Percentiles rank a stretch among this genome's conserved stretches.
Evolutionary conservation across 1,140 invertebrate genomes (phyloP).

Genomic region (Diachasma alloeum): DNA sequence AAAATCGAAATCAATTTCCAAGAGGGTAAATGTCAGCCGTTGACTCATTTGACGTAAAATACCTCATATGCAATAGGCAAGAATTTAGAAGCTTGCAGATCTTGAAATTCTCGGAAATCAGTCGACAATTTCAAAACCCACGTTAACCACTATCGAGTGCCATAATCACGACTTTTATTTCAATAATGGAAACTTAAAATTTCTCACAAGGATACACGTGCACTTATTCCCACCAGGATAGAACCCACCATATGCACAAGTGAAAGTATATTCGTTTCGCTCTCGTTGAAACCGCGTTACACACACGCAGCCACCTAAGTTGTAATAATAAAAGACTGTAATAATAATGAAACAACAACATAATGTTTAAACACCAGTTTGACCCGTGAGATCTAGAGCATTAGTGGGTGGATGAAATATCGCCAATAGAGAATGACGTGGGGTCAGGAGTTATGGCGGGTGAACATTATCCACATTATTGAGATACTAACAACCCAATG

Average conservation of each 20-base stretch:
- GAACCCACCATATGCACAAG: constrained; percentile 1
- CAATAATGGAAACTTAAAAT: background rate
- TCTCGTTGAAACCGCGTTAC: constrained; percentile 1
- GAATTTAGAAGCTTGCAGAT: background rate
- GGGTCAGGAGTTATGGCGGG: background rate
- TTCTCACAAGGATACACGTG: constrained; percentile 12
- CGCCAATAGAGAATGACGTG: background rate
- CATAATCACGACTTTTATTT: background rate
- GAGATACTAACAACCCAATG: background rate
- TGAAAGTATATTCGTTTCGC: constrained; percentile 26
- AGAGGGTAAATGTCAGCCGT: too few species aligned
- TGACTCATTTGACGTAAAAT: too few species aligned
- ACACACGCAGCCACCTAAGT: background rate
- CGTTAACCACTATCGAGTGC: background rate
- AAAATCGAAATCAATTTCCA: too few species aligned
- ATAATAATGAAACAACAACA: background rate
- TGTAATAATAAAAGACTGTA: background rate
- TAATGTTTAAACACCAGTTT: background rate
- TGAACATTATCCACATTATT: background rate
- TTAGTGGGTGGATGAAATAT: constrained; percentile 28
- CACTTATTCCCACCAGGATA: constrained; percentile 15
- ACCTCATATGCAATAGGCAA: too few species aligned
- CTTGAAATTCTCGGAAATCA: background rate
- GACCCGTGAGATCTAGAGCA: constrained; percentile 27
- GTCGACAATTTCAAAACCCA: background rate